phyloP scores from a whole-genome alignment of 2,888 invertebrate species.

The Polyploca ridens region DNA sequence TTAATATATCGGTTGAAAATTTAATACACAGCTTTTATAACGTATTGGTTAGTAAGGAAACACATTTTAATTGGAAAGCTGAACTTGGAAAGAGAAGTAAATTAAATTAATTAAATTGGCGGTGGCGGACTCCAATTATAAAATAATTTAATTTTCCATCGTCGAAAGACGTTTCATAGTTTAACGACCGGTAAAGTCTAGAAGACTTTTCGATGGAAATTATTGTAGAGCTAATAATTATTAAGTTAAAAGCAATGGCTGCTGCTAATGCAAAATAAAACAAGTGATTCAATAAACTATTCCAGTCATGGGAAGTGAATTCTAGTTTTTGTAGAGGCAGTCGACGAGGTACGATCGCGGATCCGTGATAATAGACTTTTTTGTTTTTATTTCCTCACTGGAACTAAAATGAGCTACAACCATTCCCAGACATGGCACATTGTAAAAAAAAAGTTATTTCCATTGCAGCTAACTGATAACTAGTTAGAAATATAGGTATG shows the following conservation, averaged over 20 bases:
- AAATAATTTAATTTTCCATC: not conserved
- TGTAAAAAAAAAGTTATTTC: not conserved
- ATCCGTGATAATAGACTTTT: conserved; percentile 62
- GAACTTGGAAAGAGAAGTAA: conserved; percentile 17
- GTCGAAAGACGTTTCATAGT: too few species aligned
- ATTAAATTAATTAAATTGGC: not conserved
- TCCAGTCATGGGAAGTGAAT: conserved; percentile 80
- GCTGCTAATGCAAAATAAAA: conserved; percentile 30
- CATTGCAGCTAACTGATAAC: not conserved
- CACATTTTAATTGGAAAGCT: too few species aligned
- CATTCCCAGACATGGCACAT: conserved; percentile 26
- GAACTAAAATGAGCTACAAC: conserved; percentile 50
- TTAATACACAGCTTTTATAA: not conserved
- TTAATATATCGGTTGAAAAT: conserved; percentile 1
- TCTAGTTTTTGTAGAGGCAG: conserved; percentile 64
- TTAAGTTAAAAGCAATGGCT: not conserved
- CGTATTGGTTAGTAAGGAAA: not conserved
- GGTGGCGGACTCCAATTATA: not conserved
- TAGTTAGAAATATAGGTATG: too few species aligned
- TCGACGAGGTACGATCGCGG: conserved; percentile 53
- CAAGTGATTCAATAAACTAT: conserved; percentile 50
- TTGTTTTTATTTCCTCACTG: conserved; percentile 68
- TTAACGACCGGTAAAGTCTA: too few species aligned
- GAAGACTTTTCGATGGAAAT: too few species aligned
- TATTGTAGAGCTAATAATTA: too few species aligned